Evolutionary conservation across 1,140 invertebrate genomes (phyloP).

Genomic region (Babylonia areolata): DNA sequence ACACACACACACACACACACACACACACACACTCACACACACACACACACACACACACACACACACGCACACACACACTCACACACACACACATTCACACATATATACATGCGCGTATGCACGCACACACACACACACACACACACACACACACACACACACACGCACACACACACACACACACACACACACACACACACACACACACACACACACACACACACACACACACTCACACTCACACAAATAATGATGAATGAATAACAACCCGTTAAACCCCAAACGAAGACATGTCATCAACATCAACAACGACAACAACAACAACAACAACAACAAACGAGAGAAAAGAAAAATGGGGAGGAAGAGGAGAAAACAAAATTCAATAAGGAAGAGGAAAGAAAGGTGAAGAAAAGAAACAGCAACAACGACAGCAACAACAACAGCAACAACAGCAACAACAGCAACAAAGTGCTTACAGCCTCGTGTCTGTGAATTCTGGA

Average conservation of each 20-base stretch:
- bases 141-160: slow-evolving; percentile 22
- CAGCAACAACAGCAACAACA: too few relatives aligned
- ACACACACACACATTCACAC: slow-evolving; percentile 20
- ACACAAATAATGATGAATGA: background rate
- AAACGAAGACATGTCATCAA: too few relatives aligned
- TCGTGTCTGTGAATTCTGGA: too few relatives aligned
- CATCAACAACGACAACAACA: too few relatives aligned
- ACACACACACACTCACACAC: background rate
- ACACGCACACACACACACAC: slow-evolving; percentile 19
- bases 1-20: slow-evolving; percentile 18
- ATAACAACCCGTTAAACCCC: too few relatives aligned
- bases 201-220: slow-evolving; percentile 23
- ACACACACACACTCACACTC: slow-evolving; percentile 17
- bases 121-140: background rate
- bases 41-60: background rate
- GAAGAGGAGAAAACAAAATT: too few relatives aligned
- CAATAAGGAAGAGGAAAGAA: too few relatives aligned
- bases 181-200: slow-evolving; percentile 4
- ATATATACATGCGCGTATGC: background rate
- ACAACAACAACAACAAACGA: too few relatives aligned
- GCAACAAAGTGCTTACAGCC: too few relatives aligned
- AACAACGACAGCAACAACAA: too few relatives aligned
- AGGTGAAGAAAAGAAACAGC: too few relatives aligned
- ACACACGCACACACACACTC: slow-evolving; percentile 15
- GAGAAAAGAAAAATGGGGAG: too few relatives aligned